These are phyloP conservation scores for Mesodorylaimus sp. DNA, from an alignment of 2,888 invertebrate species.

Conservation along the genomic window DNA sequence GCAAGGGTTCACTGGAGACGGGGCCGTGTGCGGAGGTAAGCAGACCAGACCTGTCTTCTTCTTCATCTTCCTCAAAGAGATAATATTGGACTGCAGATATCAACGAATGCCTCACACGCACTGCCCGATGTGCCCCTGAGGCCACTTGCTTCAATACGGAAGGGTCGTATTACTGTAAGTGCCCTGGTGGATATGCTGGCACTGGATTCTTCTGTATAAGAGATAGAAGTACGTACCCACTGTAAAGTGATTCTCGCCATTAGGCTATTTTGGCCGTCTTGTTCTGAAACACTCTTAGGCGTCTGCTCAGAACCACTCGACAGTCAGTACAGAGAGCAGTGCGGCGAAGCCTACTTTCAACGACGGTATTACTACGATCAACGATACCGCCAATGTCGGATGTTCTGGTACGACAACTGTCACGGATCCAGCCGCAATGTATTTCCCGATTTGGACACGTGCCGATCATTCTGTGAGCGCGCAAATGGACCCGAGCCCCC, in stretches of 20 bases:
- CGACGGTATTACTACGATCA: conserved; percentile 23
- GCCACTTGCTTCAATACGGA: conserved; percentile 2
- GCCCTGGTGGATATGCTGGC: background rate
- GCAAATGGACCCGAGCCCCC: no score
- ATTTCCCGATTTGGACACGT: conserved; percentile 20
- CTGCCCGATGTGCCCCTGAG: background rate
- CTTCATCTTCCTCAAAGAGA: background rate
- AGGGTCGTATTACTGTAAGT: background rate
- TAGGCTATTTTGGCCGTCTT: no score
- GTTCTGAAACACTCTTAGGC: conserved; percentile 17
- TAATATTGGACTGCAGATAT: background rate
- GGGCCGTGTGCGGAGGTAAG: background rate
- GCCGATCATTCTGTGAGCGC: conserved; percentile 10
- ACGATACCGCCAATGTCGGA: conserved; percentile 17
- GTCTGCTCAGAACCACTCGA: conserved; percentile 23
- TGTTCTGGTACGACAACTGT: conserved; percentile 26
- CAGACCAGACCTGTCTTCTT: no score
- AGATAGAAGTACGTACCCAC: no score
- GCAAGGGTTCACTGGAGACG: conserved; percentile 2
- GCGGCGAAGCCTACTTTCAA: conserved; percentile 20
- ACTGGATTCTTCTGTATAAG: background rate
- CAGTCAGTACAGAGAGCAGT: conserved; percentile 19
- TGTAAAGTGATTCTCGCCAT: no score
- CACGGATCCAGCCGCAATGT: conserved; percentile 14
- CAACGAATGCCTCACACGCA: background rate